Percentiles rank a stretch among this genome's conserved stretches.
These are phyloP conservation scores for Netelia virgata DNA, from an alignment of 2,888 invertebrate species.

Conservation along the genomic window DNA sequence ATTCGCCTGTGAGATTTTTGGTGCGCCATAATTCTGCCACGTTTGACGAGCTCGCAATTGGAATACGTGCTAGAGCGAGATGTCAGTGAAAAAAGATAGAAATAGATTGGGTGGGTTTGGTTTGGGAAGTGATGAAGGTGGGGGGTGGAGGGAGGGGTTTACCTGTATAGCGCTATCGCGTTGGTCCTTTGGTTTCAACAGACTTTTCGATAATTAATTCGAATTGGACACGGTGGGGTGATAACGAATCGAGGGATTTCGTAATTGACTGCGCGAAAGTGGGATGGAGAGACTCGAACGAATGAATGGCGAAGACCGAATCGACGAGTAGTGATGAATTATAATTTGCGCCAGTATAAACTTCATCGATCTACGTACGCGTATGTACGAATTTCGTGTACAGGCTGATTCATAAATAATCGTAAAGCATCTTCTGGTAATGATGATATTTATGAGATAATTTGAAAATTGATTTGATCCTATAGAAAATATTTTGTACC, in stretches of 20 bases:
- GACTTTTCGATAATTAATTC: conserved; percentile 68
- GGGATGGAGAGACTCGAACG: conserved; percentile 53
- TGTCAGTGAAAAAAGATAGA: conserved; percentile 1
- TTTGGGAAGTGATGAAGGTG: background rate
- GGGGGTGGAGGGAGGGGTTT: conserved; percentile 9
- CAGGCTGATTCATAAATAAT: background rate
- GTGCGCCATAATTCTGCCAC: conserved; percentile 38
- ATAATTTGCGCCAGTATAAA: conserved; percentile 63
- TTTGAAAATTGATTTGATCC: background rate
- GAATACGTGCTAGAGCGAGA: conserved; percentile 14
- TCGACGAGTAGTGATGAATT: conserved; percentile 64
- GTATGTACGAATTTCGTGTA: background rate
- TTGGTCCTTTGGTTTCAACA: conserved; percentile 59
- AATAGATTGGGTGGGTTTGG: background rate
- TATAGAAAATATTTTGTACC: no score
- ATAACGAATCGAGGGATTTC: conserved; percentile 63
- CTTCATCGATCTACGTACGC: conserved; percentile 36
- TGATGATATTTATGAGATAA: background rate
- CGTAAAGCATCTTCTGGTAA: background rate
- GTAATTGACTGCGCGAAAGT: conserved; percentile 63
- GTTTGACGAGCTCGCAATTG: conserved; percentile 50
- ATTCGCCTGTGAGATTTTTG: conserved; percentile 33
- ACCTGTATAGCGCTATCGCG: conserved; percentile 29
- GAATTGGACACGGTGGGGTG: conserved; percentile 44
- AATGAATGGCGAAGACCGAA: conserved; percentile 61